Conservation (phyloP, 1,140 invertebrate genomes). For the Leptoteleia sp. region DNA sequence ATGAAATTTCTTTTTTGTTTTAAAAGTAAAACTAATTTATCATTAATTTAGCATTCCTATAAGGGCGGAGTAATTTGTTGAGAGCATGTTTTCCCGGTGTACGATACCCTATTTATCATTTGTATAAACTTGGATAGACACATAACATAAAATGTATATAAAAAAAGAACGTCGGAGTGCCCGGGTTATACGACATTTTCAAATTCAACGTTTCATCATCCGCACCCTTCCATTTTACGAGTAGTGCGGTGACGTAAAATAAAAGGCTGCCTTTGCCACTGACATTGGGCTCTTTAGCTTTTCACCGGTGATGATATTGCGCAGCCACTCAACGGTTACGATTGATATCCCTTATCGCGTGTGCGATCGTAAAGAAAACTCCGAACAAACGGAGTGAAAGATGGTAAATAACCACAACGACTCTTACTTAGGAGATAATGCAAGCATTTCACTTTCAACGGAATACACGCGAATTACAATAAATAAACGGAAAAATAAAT, state of each 20-base stretch:
- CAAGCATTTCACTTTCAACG: constrained; percentile 6
- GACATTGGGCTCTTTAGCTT: constrained; percentile 33
- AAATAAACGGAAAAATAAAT: no score
- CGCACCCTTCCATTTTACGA: constrained; percentile 40
- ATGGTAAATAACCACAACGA: constrained; percentile 33
- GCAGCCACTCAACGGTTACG: constrained; percentile 49
- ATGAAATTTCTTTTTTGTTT: no score
- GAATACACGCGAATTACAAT: constrained; percentile 21
- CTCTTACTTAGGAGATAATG: constrained; percentile 35
- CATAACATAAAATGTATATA: constrained; percentile 26
- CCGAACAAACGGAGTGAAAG: constrained; percentile 47
- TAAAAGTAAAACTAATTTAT: no score
- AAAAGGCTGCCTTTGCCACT: constrained; percentile 29
- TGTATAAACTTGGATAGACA: constrained; percentile 3
- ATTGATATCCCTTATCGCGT: constrained; percentile 51
- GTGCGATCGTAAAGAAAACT: constrained; percentile 40
- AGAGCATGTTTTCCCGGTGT: no score
- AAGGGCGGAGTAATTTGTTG: no score
- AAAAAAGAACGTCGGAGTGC: constrained; percentile 17
- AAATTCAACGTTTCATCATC: constrained; percentile 27
- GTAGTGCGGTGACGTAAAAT: constrained; percentile 17
- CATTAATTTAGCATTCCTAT: no score
- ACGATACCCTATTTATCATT: no score
- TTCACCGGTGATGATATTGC: constrained; percentile 49
- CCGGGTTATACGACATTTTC: constrained; percentile 3